phyloP scores from a whole-genome alignment of 2,113 vertebrate species.

The Oxyruncus cristatus region DNA sequence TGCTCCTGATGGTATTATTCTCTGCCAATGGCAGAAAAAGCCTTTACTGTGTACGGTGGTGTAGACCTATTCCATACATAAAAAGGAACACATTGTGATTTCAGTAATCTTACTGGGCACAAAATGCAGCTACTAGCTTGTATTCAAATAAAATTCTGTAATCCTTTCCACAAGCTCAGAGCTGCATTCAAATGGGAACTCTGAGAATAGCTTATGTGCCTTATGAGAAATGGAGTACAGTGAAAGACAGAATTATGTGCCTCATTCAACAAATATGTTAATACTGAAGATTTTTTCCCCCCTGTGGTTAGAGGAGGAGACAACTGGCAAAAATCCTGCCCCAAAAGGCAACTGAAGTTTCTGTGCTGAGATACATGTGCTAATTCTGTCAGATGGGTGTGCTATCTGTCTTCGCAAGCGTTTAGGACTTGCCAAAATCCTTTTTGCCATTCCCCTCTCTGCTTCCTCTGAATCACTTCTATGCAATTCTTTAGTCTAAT shows the following conservation, averaged over 20 bases:
- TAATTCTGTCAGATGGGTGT: background rate
- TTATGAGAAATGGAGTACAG: constrained; percentile 19
- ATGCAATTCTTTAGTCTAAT: background rate
- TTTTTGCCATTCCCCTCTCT: background rate
- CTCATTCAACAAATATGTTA: constrained; percentile 41
- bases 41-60: background rate
- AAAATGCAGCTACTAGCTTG: background rate
- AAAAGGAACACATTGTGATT: background rate
- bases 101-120: background rate
- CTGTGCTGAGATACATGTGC: background rate
- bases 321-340: background rate
- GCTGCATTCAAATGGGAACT: constrained; percentile 45
- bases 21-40: background rate
- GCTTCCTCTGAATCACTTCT: background rate
- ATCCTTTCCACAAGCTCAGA: constrained; percentile 50
- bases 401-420: background rate
- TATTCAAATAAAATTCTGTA: constrained; percentile 59
- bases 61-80: background rate
- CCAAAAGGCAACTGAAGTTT: background rate
- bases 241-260: constrained; percentile 24
- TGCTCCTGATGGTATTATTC: background rate
- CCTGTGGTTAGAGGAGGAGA: background rate
- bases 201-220: constrained; percentile 14
- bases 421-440: background rate
- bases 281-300: background rate